Evolutionary conservation across 2,797 vertebrate genomes (phyloP).

Genomic region (Diplodus sargus): DNA sequence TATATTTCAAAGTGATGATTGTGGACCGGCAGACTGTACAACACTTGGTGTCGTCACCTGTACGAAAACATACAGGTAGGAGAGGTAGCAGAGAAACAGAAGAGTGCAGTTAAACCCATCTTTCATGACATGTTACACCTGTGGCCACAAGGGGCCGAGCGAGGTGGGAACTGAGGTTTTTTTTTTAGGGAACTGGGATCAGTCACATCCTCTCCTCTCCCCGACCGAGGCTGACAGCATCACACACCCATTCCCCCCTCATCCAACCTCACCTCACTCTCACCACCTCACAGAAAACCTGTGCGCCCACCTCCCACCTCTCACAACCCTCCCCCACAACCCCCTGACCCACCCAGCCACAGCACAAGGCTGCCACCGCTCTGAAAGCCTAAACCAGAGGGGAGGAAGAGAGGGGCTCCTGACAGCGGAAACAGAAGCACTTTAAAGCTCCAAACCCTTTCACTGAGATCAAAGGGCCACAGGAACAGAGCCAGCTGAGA

Average conservation of each 20-base stretch:
- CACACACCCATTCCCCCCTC: slow-evolving; percentile 36
- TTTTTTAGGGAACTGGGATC: slow-evolving; percentile 42
- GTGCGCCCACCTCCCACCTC: slow-evolving; percentile 7
- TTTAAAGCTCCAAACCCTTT: slow-evolving; percentile 86
- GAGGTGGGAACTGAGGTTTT: slow-evolving; percentile 35
- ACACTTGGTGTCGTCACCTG: neutral
- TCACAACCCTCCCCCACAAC: neutral
- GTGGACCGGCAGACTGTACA: neutral
- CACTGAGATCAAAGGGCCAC: slow-evolving; percentile 83
- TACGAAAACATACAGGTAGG: neutral
- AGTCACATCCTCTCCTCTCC: slow-evolving; percentile 50
- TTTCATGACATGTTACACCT: slow-evolving; percentile 28
- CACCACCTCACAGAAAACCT: slow-evolving; percentile 66
- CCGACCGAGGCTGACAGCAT: slow-evolving; percentile 65
- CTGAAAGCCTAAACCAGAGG: slow-evolving; percentile 77
- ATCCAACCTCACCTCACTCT: slow-evolving; percentile 58
- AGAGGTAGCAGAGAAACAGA: neutral
- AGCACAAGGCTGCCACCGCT: slow-evolving; percentile 69
- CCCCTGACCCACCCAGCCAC: slow-evolving; percentile 64
- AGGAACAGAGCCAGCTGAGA: slow-evolving; percentile 78
- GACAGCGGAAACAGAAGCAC: slow-evolving; percentile 85
- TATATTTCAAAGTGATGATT: neutral
- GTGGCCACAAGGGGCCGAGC: slow-evolving; percentile 54
- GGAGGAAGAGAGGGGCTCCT: slow-evolving; percentile 75
- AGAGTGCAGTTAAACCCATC: neutral